Percentiles rank a stretch among this genome's conserved stretches.
Conservation (phyloP, 2,113 vertebrate genomes). For the Piprites chloris region DNA sequence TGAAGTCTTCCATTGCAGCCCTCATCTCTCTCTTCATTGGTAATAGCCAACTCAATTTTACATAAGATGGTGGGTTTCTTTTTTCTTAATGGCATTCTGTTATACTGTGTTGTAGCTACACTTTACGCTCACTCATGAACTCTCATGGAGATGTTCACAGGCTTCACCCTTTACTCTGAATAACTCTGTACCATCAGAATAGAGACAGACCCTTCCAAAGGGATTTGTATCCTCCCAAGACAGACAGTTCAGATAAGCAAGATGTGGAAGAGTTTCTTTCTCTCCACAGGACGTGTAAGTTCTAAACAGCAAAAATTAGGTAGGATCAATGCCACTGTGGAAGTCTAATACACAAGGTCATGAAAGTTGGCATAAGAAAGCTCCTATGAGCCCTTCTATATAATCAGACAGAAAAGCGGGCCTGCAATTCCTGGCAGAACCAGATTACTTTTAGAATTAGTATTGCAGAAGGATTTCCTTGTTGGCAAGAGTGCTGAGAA, state of each 20-base stretch:
- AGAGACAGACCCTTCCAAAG: background rate
- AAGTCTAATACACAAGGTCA: background rate
- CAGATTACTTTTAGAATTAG: background rate
- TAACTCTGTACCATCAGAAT: background rate
- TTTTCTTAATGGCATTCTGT: background rate
- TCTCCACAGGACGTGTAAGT: background rate
- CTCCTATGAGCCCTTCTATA: background rate
- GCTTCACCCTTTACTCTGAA: background rate
- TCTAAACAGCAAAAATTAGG: background rate
- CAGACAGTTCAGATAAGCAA: background rate
- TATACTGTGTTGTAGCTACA: background rate
- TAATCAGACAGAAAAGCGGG: background rate
- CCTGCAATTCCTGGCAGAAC: background rate
- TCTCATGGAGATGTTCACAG: background rate
- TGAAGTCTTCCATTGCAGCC: background rate
- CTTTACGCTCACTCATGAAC: background rate
- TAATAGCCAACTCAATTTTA: background rate
- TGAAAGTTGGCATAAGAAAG: background rate
- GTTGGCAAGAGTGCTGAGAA: background rate
- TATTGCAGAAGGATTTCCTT: background rate
- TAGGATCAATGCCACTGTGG: background rate
- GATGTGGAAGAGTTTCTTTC: background rate
- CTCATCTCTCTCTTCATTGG: background rate
- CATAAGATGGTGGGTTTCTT: background rate
- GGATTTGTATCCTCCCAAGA: background rate